Base-by-base conservation (phyloP, 2,113 vertebrate genomes). In the Cyprinus carpio region DNA sequence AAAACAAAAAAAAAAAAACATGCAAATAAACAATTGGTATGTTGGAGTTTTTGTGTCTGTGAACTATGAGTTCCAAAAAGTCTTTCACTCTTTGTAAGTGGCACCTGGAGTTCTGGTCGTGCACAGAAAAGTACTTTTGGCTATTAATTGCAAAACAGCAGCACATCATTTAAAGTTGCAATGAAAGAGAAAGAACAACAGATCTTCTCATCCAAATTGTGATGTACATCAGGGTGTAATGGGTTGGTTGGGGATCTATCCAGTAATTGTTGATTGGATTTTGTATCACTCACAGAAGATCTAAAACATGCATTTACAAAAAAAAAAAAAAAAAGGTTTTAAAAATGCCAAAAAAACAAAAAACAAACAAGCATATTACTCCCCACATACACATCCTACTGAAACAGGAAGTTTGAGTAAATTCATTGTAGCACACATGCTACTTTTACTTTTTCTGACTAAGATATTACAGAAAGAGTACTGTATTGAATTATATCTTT, bases 1-100 rank as follows among this genome's bases (percentile, higher is more conserved):
- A 60, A 49, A 85, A 75, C n/a, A n/a, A n/a, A n/a, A n/a, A n/a
- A n/a, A n/a, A 60, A 60, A 49, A 85, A 75, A 23, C n/a, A 65
- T 37, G 18, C 25, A 60, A 82, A 87, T 83, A 84, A 84, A 84
- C 18, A 75, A n/a, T 20, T 81, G 16, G 15, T 72, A 23, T 51
- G 6, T 56, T 27, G 65, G 16, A 56, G 23, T n/a, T 51, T 51
- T 51, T 29, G 67, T 34, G 62, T 81, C 4, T 20, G 10, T 67
- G n/a, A 54, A 29, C n/a, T 16, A 64, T 46, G 34, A 74, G 23
- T 46, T 46, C 2, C 2, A 3, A 25, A 11, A 75, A 65, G n/a
- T 75, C 40, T 46, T 46, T 75, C 40, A n/a, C n/a, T 74, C 23
- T n/a, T 46, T 25, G 2, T 46, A 37, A 20, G 18, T 11, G 31